Evolutionary conservation across 2,888 invertebrate genomes (phyloP).

Genomic region (Venustoraphidia nigricollis): DNA sequence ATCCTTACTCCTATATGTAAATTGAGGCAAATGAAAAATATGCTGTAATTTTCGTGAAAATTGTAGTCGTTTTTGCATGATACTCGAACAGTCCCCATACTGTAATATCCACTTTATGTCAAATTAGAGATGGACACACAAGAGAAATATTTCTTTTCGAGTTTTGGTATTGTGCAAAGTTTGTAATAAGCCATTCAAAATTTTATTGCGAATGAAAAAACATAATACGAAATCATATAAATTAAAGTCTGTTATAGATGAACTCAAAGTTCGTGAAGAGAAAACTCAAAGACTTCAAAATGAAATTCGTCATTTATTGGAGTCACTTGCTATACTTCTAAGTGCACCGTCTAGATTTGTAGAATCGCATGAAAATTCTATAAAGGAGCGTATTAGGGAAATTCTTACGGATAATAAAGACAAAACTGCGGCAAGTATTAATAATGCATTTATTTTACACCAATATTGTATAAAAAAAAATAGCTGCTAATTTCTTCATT

Average conservation of each 20-base stretch:
- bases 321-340: slow-evolving; percentile 52
- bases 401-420: slow-evolving; percentile 63
- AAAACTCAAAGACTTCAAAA: slow-evolving; percentile 48
- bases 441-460: too few species aligned
- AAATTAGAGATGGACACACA: too few species aligned
- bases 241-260: slow-evolving; percentile 33
- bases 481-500: too few species aligned
- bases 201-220: slow-evolving; percentile 1
- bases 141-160: too few species aligned
- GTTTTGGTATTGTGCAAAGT: too few species aligned
- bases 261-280: slow-evolving; percentile 51
- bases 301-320: slow-evolving; percentile 52
- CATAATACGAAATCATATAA: slow-evolving; percentile 5
- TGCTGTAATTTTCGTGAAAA: too few species aligned
- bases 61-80: too few species aligned
- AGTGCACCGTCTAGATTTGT: slow-evolving; percentile 57
- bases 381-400: slow-evolving; percentile 67
- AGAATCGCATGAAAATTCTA: slow-evolving; percentile 61
- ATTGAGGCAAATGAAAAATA: too few species aligned
- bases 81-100: too few species aligned
- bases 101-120: too few species aligned
- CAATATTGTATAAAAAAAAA: too few species aligned
- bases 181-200: background rate
- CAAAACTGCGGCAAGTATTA: slow-evolving; percentile 46
- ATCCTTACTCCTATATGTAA: too few species aligned